Evolutionary conservation across 2,797 vertebrate species (phyloP).

Genomic region (Anisognathus igniventris): DNA sequence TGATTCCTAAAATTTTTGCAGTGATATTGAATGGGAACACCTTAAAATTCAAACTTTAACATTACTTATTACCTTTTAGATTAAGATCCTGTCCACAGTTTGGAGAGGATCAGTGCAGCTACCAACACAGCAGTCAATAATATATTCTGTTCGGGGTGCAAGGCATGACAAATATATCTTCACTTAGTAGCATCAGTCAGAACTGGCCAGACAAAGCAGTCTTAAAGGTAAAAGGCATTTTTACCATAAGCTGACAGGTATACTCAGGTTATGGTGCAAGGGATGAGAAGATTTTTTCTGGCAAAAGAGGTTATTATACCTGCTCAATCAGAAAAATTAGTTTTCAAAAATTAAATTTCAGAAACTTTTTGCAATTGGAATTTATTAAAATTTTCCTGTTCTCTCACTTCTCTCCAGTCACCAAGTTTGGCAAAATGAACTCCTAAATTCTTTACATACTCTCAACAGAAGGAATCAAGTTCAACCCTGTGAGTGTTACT

Average conservation of each 20-base stretch:
- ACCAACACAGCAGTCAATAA: background rate
- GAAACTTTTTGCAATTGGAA: background rate
- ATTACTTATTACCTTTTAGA: background rate
- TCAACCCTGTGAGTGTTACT: background rate
- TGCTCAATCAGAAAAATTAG: background rate
- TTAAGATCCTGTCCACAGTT: background rate
- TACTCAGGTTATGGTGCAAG: background rate
- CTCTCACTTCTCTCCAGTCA: background rate
- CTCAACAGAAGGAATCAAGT: background rate
- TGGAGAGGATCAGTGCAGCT: background rate
- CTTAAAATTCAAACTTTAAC: background rate
- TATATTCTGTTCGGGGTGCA: background rate
- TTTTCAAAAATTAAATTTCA: background rate
- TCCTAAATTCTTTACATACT: background rate
- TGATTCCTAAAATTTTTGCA: background rate
- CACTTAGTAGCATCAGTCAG: background rate
- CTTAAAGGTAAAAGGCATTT: background rate
- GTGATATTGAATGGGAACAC: background rate
- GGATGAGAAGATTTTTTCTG: background rate
- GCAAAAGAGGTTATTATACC: background rate
- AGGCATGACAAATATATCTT: accelerated
- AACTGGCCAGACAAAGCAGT: background rate
- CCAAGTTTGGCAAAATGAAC: background rate
- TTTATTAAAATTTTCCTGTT: background rate
- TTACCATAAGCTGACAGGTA: background rate